Percentiles rank a stretch among this genome's conserved stretches.
Evolutionary conservation across 2,797 vertebrate species (phyloP).

Genomic region (Mustela erminea): DNA sequence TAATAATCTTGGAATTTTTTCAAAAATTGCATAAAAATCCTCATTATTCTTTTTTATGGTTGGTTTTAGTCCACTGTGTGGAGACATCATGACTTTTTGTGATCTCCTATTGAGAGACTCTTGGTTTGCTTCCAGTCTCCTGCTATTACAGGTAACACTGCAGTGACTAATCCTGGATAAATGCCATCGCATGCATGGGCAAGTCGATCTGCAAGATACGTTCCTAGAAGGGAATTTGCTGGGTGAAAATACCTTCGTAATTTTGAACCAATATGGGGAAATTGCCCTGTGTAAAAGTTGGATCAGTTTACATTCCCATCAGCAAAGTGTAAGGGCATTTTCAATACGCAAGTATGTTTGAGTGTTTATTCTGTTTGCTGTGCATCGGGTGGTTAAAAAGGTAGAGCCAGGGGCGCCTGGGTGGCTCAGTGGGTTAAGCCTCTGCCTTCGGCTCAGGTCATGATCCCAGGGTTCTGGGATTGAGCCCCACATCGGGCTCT

Average conservation of each 20-base stretch:
- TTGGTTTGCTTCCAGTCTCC: conserved; percentile 27
- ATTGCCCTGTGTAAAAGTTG: neutral
- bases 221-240: neutral
- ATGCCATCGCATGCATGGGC: neutral
- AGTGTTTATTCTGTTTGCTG: neutral
- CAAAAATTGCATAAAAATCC: neutral
- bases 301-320: neutral
- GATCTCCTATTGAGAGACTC: neutral
- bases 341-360: neutral
- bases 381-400: neutral
- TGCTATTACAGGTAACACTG: neutral
- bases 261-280: conserved; percentile 26
- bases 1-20: conserved; percentile 40
- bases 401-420: neutral
- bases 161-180: neutral
- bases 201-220: neutral
- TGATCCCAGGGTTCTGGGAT: too few species aligned
- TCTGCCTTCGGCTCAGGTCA: too few species aligned
- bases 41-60: neutral
- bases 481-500: too few species aligned
- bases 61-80: neutral
- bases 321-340: neutral
- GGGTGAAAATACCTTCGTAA: neutral
- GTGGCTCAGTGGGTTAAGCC: too few species aligned
- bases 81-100: neutral